Percentiles rank a stretch among this genome's conserved stretches.
Conservation (phyloP, 2,888 invertebrate species). For the Laothoe populi region DNA sequence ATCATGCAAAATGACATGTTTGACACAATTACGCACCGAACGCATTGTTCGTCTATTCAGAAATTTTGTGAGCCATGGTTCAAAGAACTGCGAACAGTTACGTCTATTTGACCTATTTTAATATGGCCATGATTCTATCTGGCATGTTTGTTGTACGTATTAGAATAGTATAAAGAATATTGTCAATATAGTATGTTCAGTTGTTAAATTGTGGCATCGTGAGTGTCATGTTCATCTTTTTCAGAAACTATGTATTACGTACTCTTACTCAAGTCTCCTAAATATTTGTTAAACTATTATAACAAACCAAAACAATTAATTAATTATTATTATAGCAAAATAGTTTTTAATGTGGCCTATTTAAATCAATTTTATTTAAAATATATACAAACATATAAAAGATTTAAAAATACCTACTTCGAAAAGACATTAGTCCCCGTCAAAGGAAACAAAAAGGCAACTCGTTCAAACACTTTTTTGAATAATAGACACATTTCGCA, state of each 20-base stretch:
- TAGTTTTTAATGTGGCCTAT: too few relatives aligned
- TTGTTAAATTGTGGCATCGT: not conserved
- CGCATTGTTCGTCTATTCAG: slow-evolving; percentile 3
- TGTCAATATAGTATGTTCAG: not conserved
- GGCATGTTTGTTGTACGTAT: not conserved
- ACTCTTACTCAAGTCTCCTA: too few relatives aligned
- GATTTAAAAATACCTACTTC: not conserved
- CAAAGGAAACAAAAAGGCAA: not conserved
- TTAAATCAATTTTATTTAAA: too few relatives aligned
- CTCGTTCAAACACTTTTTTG: not conserved
- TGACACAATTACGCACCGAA: slow-evolving; percentile 13
- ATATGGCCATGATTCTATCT: slow-evolving; percentile 27
- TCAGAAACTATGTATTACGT: too few relatives aligned
- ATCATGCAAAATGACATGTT: slow-evolving; percentile 5
- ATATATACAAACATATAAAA: too few relatives aligned
- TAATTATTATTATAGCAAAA: too few relatives aligned
- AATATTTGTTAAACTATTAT: too few relatives aligned
- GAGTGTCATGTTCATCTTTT: too few relatives aligned
- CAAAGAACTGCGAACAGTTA: slow-evolving; percentile 22
- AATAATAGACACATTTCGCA: not conserved
- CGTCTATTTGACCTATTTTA: slow-evolving; percentile 25
- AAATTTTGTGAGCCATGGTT: slow-evolving; percentile 16
- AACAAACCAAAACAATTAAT: too few relatives aligned
- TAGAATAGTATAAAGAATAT: not conserved
- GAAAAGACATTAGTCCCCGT: not conserved